Evolutionary conservation across 2,113 vertebrate genomes (phyloP), one percentile per base, ranked within the genome.

Genomic region (mouse (Mus musculus)): DNA sequence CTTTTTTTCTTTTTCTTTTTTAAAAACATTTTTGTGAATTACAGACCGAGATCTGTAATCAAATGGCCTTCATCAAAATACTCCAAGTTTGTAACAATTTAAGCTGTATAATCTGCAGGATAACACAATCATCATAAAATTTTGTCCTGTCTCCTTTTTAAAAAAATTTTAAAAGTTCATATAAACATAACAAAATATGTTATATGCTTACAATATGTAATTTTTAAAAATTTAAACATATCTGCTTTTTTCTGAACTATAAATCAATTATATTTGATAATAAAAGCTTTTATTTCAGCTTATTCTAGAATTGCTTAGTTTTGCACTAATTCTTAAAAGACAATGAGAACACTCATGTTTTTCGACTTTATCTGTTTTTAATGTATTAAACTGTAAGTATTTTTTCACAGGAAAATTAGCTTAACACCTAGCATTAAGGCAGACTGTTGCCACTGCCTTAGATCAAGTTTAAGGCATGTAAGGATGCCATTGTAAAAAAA

Each of bases 11-110:
- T 14, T 69, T 26, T 63, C 22, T 67, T 26, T 17, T n/a, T 42
- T 19, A 30, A 39, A 12, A 42, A 28, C 36, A 95, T 95, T 97
- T 97, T 49, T 95, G 36, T 72, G 30, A 96, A 93, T 90, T 2
- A 97, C 65, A 67, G 91, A 96, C 56, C 61, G 5, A 94, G 2
- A 98, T 95, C 52, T 91, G 54, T 89, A 95, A 88, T 88, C 86
- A 94, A 94, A 95, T 75, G n/a, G 49, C 63, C 71, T 63, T 97
- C 72, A 92, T 77, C 65, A 71, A 97, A 97, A 93, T 96, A 94
- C 95, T 98, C 93, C 92, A 81, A 95, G 36, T 94, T 96, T 71
- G 76, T 71, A 96, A 81, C 92, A 97, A 96, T 77, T 86, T 86
- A 0, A 96, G 56, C 65, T 91, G 72, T 0, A 3, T 78, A 88